Base-by-base conservation (phyloP, 2,797 vertebrate species). In the Capromys pilorides region DNA sequence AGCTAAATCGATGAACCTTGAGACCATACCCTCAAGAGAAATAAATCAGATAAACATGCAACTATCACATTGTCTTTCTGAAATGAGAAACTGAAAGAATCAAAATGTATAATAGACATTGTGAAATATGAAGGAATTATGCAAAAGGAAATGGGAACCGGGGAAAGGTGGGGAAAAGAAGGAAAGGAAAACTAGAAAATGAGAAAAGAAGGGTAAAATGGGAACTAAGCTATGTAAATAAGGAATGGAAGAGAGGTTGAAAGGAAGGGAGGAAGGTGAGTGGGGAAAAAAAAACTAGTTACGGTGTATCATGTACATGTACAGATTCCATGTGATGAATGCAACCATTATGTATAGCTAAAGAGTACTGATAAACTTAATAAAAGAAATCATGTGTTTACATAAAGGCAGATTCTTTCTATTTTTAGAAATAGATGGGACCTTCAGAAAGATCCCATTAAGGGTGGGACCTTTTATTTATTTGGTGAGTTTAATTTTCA, bases 401-500 rank as follows among this genome's bases (percentile, higher is more conserved):
- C 36, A 61, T 94, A 83, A 90, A 78, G 14, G 79, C 24, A 77
- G 1, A 39, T 49, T 10, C 13, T 84, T 91, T 83, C 36, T 64
- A 71, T 81, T 64, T 81, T 36, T 16, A 54, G 51, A 64, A n/a
- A n/a, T n/a, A n/a, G n/a, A n/a, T n/a, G n/a, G n/a, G n/a, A n/a
- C n/a, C n/a, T n/a, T n/a, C n/a, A n/a, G n/a, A n/a, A n/a, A n/a
- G n/a, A n/a, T n/a, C n/a, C n/a, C n/a, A n/a, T 39, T 71, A 82
- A 62, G 62, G 59, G 5, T 16, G 66, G 69, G n/a, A 88, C 4
- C 90, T 96, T 19, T 12, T 45, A 82, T 22, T 13, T 45, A 79
- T 54, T 61, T 90, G 36, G 41, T 86, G 89, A 86, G 41, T 67
- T 75, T 54, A 90, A 84, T 73, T 88, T 96, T 61, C 39, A 78